These are phyloP conservation scores for Hydrochoerus hydrochaeris DNA, from an alignment of 2,113 vertebrate species.

Conservation along the genomic window DNA sequence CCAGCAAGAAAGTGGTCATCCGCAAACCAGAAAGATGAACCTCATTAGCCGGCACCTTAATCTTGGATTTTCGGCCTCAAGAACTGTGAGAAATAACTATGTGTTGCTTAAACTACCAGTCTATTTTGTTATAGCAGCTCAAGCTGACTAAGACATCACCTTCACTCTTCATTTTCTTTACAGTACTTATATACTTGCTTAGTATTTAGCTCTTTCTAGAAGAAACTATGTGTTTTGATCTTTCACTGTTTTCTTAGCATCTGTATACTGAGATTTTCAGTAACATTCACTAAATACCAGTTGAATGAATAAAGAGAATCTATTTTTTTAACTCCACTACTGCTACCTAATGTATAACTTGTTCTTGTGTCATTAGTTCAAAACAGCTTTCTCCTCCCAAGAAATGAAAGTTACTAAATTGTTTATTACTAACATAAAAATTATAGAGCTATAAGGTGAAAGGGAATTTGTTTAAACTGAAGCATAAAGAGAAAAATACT, in stretches of 20 bases:
- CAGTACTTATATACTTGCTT: neutral
- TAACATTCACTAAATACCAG: neutral
- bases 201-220: neutral
- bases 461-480: neutral
- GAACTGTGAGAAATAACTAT: neutral
- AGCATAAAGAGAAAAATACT: neutral
- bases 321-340: neutral
- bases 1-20: neutral
- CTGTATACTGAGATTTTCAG: neutral
- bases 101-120: neutral
- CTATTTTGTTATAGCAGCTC: neutral
- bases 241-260: neutral
- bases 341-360: neutral
- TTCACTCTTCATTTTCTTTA: neutral
- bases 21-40: neutral
- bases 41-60: neutral
- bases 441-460: neutral
- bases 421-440: neutral
- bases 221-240: neutral
- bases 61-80: neutral
- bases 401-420: neutral
- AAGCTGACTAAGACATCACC: neutral
- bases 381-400: neutral
- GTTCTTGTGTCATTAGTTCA: neutral
- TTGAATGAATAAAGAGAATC: neutral